Evolutionary conservation across 2,888 invertebrate species (phyloP), one percentile per base, ranked within the genome.

Genomic region (Ophonus ardosiacus): DNA sequence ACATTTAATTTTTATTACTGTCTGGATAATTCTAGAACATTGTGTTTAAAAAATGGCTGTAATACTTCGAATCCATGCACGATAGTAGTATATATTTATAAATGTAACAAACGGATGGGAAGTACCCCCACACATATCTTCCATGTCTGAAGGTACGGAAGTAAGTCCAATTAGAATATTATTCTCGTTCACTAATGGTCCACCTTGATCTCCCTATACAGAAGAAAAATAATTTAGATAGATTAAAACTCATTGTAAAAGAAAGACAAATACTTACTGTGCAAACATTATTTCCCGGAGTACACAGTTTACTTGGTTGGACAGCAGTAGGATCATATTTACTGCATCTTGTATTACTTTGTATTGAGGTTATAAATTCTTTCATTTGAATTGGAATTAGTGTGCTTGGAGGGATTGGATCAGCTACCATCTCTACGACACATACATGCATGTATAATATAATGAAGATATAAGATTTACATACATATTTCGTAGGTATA

Each of bases 151-250:
- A 8, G 24, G 21, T 17, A 65, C 43, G 8, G 81, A 81, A 65
- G 65, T 51, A 31, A 81, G n/a, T 43, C 81, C 81, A 81, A 81
- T 65, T n/a, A 81, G 31, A 38, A n/a, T 59, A 59, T 65, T 31
- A 7, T n/a, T 31, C 18, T 51, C 13, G 6, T 8, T 7, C 6
- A 81, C 17, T 51, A 65, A 38, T 13, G 81, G 65, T 13, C 81
- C 65, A 15, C 81, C 81, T 40, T 65, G 51, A 13, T 81, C 81
- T 17, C 81, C 65, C 81, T 81, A 31, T 31, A 21, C 13, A 65
- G 17, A 59, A 38, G 6, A 38, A 68, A 68, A 65, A 24, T 68
- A 68, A 38, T 17, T 56, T 56, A 56, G 10, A 56, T 56, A 15
- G 8, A 61, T 61, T 61, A 61, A 61, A 18, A n/a, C 8, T 61